Conservation (phyloP, 1,140 invertebrate genomes). For the Diploscapter pachys region DNA sequence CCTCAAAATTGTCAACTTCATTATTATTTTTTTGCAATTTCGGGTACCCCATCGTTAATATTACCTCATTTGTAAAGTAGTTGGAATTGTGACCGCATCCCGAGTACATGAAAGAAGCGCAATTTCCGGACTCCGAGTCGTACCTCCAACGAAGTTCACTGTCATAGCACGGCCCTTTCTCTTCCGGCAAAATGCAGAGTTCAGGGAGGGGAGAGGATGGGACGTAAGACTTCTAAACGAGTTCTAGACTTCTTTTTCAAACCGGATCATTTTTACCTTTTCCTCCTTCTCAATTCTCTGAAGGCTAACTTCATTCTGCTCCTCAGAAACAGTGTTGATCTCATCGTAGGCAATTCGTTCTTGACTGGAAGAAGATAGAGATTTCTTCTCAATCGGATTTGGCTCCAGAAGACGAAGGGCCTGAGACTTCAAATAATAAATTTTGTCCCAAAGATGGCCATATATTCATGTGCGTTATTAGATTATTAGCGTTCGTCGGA, state of each 20-base stretch:
- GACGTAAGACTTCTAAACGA: too few relatives aligned
- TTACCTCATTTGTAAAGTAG: constrained; percentile 46
- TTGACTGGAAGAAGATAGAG: too few relatives aligned
- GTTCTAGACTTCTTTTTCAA: not conserved
- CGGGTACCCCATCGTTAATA: not conserved
- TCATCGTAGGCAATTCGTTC: too few relatives aligned
- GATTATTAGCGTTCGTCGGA: too few relatives aligned
- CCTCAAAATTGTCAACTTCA: too few relatives aligned
- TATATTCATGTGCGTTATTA: too few relatives aligned
- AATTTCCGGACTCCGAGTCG: constrained; percentile 43
- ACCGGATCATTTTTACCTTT: not conserved
- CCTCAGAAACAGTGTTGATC: not conserved
- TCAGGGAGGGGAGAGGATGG: constrained; percentile 36
- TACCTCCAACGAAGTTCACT: constrained; percentile 43
- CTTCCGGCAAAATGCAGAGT: constrained; percentile 51
- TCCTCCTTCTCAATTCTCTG: constrained; percentile 6
- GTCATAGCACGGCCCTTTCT: constrained; percentile 52
- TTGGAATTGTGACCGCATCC: constrained; percentile 53
- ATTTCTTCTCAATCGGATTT: too few relatives aligned
- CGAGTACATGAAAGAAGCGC: constrained; percentile 51
- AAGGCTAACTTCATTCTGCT: constrained; percentile 1
- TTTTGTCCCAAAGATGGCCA: too few relatives aligned
- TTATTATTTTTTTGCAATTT: too few relatives aligned
- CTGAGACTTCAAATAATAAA: too few relatives aligned
- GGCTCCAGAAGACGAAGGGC: too few relatives aligned